A percentile compares a stretch with the other conserved stretches of the same genome.
phyloP scores from a whole-genome alignment of 2,113 vertebrate species.

The Gallinago undulata region DNA sequence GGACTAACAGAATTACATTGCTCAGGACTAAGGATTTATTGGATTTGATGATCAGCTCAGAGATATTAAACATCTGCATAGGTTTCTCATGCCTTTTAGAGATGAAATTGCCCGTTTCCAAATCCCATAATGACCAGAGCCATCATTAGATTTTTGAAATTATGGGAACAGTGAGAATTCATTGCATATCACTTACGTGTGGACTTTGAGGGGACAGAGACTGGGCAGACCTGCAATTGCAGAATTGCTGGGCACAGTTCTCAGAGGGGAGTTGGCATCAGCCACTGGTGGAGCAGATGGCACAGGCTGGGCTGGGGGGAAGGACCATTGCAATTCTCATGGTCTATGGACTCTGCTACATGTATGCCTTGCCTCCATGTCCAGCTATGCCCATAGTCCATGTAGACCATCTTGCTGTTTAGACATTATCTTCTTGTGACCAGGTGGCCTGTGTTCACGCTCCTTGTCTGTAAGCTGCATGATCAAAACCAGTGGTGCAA shows the following conservation, averaged over 20 bases:
- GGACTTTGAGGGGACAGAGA: neutral
- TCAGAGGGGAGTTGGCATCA: neutral
- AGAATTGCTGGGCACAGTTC: neutral
- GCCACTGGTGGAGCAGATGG: neutral
- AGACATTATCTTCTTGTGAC: neutral
- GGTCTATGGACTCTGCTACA: neutral
- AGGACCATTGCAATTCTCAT: neutral
- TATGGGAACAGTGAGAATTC: neutral
- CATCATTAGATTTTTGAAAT: neutral
- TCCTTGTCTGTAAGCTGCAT: neutral
- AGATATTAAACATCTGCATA: neutral
- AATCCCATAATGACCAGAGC: neutral
- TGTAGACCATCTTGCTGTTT: neutral
- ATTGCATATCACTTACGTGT: neutral
- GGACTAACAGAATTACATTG: neutral
- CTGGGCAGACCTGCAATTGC: neutral
- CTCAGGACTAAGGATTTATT: neutral
- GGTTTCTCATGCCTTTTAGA: neutral
- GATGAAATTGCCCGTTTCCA: neutral
- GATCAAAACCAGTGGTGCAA: neutral
- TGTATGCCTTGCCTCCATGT: neutral
- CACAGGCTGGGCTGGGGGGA: accelerated
- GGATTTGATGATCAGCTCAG: neutral
- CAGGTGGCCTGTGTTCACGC: neutral
- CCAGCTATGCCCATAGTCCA: neutral